phyloP scores from a whole-genome alignment of 2,888 invertebrate species.

The Lasioglossum lativentre region DNA sequence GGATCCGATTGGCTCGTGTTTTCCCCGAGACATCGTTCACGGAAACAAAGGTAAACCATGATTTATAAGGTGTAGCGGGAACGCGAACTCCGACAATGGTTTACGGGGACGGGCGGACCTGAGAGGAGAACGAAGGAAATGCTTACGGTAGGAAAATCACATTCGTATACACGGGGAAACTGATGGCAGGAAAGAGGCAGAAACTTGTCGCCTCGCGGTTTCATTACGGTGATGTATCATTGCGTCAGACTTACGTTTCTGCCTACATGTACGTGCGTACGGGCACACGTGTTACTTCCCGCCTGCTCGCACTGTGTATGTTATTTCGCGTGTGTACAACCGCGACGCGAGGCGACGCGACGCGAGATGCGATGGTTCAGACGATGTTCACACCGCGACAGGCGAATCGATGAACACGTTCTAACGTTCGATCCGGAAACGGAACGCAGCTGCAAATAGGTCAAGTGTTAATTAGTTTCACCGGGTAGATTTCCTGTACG shows the following conservation, averaged over 20 bases:
- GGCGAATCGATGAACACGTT: neutral
- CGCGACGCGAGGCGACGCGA: constrained; percentile 55
- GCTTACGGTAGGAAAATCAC: constrained; percentile 33
- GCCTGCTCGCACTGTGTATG: constrained; percentile 25
- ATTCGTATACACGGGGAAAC: constrained; percentile 30
- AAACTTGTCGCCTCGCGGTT: constrained; percentile 70
- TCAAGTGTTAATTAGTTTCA: constrained; percentile 7
- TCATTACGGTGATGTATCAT: constrained; percentile 80
- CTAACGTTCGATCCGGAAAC: neutral
- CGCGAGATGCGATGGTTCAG: constrained; percentile 50
- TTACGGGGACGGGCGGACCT: constrained; percentile 26
- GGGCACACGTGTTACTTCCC: constrained; percentile 28
- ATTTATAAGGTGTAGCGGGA: constrained; percentile 74
- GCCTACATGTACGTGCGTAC: neutral
- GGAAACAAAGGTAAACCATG: constrained; percentile 75
- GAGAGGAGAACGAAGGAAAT: constrained; percentile 28
- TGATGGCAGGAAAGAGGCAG: constrained; percentile 16
- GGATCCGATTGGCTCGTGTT: constrained; percentile 64
- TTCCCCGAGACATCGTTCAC: constrained; percentile 51
- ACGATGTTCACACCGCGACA: neutral
- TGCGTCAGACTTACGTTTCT: constrained; percentile 71
- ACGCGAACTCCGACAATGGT: constrained; percentile 63
- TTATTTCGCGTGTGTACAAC: constrained; percentile 76
- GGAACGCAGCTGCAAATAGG: neutral
- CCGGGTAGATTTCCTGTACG: neutral